Evolutionary conservation across 2,113 vertebrate species (phyloP).

Genomic region (Mesembrinibis cayennensis): DNA sequence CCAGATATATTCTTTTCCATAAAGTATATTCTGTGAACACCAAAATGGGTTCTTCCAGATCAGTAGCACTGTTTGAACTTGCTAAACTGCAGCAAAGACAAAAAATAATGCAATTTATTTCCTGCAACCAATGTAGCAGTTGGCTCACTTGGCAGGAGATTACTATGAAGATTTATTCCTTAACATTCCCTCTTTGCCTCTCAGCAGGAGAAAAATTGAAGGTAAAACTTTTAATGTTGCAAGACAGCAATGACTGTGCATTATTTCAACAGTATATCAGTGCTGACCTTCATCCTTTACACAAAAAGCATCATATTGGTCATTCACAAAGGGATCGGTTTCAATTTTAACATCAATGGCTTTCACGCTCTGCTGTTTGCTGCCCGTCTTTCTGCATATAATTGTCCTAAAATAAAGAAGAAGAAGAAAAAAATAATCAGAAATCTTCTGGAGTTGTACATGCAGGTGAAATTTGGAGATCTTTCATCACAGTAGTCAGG

Average conservation of each 20-base stretch:
- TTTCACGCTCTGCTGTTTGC: constrained; percentile 74
- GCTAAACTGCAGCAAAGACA: constrained; percentile 3
- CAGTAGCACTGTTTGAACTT: neutral
- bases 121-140: neutral
- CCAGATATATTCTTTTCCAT: neutral
- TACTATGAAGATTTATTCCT: neutral
- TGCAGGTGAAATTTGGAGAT: neutral
- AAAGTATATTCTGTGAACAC: neutral
- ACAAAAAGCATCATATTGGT: constrained; percentile 82
- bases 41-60: neutral
- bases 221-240: neutral
- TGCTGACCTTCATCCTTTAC: constrained; percentile 90
- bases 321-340: constrained; percentile 72
- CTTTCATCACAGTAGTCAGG: neutral
- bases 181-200: neutral
- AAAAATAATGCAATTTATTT: neutral
- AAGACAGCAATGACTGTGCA: neutral
- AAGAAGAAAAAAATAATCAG: constrained; percentile 38
- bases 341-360: constrained; percentile 84
- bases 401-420: constrained; percentile 82
- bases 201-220: neutral
- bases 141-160: neutral
- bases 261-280: neutral
- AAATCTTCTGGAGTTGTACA: constrained; percentile 10
- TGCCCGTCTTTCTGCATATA: constrained; percentile 80